phyloP scores from a whole-genome alignment of 1,140 invertebrate genomes.

The Rhynchophorus ferrugineus region DNA sequence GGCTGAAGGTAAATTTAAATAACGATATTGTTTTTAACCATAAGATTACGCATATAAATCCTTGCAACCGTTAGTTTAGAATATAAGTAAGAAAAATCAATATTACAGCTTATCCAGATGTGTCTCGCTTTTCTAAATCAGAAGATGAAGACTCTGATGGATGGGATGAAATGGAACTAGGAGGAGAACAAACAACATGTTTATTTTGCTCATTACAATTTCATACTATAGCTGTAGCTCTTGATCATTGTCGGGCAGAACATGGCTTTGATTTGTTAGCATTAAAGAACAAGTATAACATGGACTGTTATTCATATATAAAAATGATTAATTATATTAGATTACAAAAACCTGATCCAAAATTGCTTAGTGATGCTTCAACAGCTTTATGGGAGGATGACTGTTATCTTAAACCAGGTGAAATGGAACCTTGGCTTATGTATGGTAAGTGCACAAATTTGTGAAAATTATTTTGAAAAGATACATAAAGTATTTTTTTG shows the following conservation, averaged over 20 bases:
- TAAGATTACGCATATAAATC: too few relatives aligned
- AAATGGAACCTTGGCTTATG: constrained; percentile 78
- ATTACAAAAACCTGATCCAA: constrained; percentile 49
- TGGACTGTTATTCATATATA: constrained; percentile 81
- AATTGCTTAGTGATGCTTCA: constrained; percentile 48
- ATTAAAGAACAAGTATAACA: constrained; percentile 59
- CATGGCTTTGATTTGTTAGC: constrained; percentile 66
- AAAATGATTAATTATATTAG: constrained; percentile 85
- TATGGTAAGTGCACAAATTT: constrained; percentile 54
- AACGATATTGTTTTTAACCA: too few relatives aligned
- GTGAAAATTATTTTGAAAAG: too few relatives aligned
- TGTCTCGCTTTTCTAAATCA: constrained; percentile 9
- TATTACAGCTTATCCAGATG: constrained; percentile 15
- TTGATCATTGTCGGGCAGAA: constrained; percentile 48
- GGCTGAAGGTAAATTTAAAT: too few relatives aligned
- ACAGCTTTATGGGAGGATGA: constrained; percentile 63
- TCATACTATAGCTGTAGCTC: constrained; percentile 45
- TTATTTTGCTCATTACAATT: constrained; percentile 51
- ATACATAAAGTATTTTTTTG: constrained; percentile 12
- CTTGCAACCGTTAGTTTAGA: too few relatives aligned
- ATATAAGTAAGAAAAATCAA: constrained; percentile 9
- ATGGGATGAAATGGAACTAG: constrained; percentile 41
- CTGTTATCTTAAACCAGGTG: constrained; percentile 70
- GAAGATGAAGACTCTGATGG: constrained; percentile 39
- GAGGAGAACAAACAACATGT: constrained; percentile 42